A percentile compares a stretch with the other conserved stretches of the same genome.
phyloP scores from a whole-genome alignment of 1,140 invertebrate species.

The Drosophila prosaltans region DNA sequence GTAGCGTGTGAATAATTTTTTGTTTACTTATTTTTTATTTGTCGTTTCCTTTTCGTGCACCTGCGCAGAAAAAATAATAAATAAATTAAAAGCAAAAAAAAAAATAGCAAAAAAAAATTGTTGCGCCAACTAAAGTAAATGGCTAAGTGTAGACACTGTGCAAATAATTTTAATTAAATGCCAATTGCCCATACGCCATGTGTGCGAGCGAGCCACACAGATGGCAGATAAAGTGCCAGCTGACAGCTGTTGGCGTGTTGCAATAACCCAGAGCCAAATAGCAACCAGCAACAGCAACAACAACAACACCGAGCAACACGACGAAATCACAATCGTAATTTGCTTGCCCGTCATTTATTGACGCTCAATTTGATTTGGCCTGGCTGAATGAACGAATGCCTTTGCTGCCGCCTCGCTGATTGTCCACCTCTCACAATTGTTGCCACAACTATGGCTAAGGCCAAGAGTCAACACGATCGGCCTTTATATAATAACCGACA shows the following conservation, averaged over 20 bases:
- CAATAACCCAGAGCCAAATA: constrained; percentile 45
- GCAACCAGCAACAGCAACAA: constrained; percentile 18
- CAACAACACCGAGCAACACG: constrained; percentile 37
- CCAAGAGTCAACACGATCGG: constrained; percentile 73
- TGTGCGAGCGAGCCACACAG: constrained; percentile 35
- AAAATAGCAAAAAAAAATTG: constrained; percentile 27
- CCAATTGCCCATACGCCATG: constrained; percentile 78
- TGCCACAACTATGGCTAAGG: constrained; percentile 49
- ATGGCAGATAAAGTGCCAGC: constrained; percentile 73
- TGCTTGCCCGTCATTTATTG: constrained; percentile 60
- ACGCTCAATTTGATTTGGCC: constrained; percentile 69
- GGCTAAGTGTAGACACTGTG: constrained; percentile 51
- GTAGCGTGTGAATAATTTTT: constrained; percentile 63
- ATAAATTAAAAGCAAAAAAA: constrained; percentile 55
- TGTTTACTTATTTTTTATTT: constrained; percentile 38
- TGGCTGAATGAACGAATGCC: constrained; percentile 31
- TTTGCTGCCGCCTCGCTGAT: constrained; percentile 13
- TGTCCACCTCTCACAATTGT: constrained; percentile 75
- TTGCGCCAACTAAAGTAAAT: constrained; percentile 27
- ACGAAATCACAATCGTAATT: constrained; percentile 58
- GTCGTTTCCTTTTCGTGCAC: constrained; percentile 60
- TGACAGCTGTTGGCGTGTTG: constrained; percentile 77
- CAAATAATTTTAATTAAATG: constrained; percentile 80
- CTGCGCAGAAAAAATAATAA: constrained; percentile 53
- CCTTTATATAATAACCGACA: constrained; percentile 8